Evolutionary conservation across 1,140 invertebrate species (phyloP), one percentile per base, ranked within the genome.

Genomic region (Sitobion miscanthi): DNA sequence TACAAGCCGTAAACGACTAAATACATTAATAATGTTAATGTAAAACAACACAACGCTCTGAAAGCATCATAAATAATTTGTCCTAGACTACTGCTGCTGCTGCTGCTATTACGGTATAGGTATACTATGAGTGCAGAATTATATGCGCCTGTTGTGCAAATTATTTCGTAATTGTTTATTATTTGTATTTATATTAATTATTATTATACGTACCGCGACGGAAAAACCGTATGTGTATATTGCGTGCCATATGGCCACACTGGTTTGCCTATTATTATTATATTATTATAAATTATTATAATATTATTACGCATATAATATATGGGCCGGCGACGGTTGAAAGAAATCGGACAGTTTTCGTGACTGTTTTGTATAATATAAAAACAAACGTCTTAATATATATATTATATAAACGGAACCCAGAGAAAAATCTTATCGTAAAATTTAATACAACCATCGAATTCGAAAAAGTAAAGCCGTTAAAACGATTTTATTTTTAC

Each of bases 1-100:
- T 54, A 89, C 47, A 54, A 89, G n/a, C 87, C 49, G 49, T 89
- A 89, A 89, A 89, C 49, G 49, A 54, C 47, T 54, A 89, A 52
- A 89, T 89, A 89, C 87, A 89, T 89, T 89, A 89, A 89, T 89
- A 89, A 89, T 38, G 87, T 54, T 52, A 89, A 54, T 54, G 87
- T 38, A 52, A 23, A 35, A 89, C 49, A 30, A 89, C 86, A 49
- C 45, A n/a, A 38, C 49, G 87, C n/a, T 89, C 49, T 54, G 87
- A 89, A 54, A 89, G 87, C 49, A 52, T 89, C 87, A 89, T 89
- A 89, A 89, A 89, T 89, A 89, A 89, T 89, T 54, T 35, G 42
- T 54, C 47, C 49, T 89, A 38, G 45, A 49, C 86, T 47, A 35
- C 42, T 52, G 49, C 49, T 54, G 20, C 52, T 54, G 52, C 52